A percentile compares a stretch with the other conserved stretches of the same genome.
Evolutionary conservation across 1,140 invertebrate genomes (phyloP).

Genomic region (Ooceraea biroi): DNA sequence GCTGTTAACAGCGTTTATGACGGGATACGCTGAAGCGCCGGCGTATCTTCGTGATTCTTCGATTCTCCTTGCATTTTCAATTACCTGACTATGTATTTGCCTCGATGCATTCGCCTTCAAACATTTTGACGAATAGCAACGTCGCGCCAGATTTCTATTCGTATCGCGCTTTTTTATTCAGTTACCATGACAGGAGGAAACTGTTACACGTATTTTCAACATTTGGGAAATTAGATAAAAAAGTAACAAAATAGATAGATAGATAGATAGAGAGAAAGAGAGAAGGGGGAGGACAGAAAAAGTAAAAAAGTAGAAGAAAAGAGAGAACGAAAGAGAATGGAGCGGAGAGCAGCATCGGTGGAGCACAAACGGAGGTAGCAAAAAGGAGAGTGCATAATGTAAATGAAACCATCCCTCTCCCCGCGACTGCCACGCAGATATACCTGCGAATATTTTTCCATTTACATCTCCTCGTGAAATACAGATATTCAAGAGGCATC

Average conservation of each 20-base stretch:
- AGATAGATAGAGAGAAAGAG: neutral
- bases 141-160: neutral
- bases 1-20: slow-evolving; percentile 29
- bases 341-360: slow-evolving; percentile 30
- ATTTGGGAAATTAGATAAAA: slow-evolving; percentile 4
- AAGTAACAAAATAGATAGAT: neutral
- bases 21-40: neutral
- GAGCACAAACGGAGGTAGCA: slow-evolving; percentile 62
- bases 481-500: slow-evolving; percentile 76
- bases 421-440: slow-evolving; percentile 31
- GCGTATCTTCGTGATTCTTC: slow-evolving; percentile 12
- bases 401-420: slow-evolving; percentile 68
- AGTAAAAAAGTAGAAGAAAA: neutral
- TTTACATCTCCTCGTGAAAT: slow-evolving; percentile 70
- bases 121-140: slow-evolving; percentile 20
- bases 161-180: slow-evolving; percentile 18
- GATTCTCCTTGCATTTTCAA: neutral
- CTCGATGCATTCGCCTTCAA: slow-evolving; percentile 16
- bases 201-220: slow-evolving; percentile 19
- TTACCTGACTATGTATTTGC: neutral
- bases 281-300: neutral
- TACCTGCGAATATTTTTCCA: slow-evolving; percentile 73
- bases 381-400: slow-evolving; percentile 73
- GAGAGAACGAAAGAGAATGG: neutral
- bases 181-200: slow-evolving; percentile 37